Evolutionary conservation across 2,113 vertebrate genomes (phyloP).

Genomic region (Sinocyclocheilus grahami): DNA sequence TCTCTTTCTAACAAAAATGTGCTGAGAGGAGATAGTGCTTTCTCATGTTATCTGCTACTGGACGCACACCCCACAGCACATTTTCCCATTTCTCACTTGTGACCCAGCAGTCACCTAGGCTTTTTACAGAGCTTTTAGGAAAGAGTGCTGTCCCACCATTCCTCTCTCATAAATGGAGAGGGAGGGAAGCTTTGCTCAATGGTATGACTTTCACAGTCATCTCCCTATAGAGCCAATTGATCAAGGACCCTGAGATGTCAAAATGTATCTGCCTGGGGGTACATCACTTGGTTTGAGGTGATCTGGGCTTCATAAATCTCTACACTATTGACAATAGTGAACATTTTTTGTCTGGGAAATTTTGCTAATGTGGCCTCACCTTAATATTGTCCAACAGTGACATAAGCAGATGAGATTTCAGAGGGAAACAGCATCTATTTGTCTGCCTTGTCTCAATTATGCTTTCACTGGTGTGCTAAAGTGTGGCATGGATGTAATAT

Average conservation of each 20-base stretch:
- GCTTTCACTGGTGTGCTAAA: neutral
- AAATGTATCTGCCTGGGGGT: neutral
- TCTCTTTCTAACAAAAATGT: conserved; percentile 63
- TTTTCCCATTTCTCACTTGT: conserved; percentile 77
- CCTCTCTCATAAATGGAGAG: conserved; percentile 60
- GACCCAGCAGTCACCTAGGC: conserved; percentile 75
- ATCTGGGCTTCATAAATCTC: no score
- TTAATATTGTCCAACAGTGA: no score
- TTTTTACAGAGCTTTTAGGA: conserved; percentile 74
- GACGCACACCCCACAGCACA: conserved; percentile 67
- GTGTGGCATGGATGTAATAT: neutral
- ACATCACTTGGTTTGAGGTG: no score
- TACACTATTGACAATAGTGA: no score
- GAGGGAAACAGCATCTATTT: no score
- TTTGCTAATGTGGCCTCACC: no score
- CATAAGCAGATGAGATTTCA: neutral
- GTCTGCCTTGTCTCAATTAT: no score
- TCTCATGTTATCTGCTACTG: conserved; percentile 75
- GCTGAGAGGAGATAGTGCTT: conserved; percentile 73
- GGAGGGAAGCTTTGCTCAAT: conserved; percentile 37
- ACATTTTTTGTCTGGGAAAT: no score
- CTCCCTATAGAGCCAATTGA: neutral
- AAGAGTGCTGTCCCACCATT: conserved; percentile 62
- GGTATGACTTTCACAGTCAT: conserved; percentile 5
- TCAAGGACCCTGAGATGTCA: neutral